Evolutionary conservation across 2,888 invertebrate genomes (phyloP).

Genomic region (Oxycera nigricornis): DNA sequence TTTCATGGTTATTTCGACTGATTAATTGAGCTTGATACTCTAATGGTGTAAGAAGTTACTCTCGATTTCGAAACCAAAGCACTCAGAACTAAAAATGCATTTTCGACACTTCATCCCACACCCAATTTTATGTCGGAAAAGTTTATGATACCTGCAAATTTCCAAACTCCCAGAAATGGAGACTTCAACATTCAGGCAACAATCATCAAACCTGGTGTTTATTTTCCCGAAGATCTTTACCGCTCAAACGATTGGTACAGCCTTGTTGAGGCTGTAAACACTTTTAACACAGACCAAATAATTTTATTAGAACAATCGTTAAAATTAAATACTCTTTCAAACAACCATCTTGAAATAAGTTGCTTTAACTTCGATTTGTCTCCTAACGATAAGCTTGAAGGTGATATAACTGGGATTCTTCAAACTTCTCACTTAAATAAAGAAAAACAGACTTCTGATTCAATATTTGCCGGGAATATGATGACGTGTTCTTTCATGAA

Average conservation of each 20-base stretch:
- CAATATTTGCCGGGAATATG: background rate
- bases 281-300: background rate
- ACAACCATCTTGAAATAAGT: background rate
- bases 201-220: background rate
- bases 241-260: constrained; percentile 47
- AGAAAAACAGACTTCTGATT: background rate
- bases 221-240: constrained; percentile 38
- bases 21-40: constrained; percentile 5
- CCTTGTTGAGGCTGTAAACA: background rate
- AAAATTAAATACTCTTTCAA: background rate
- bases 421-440: background rate
- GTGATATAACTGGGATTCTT: background rate
- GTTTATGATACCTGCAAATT: background rate
- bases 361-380: background rate
- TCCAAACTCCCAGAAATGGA: background rate
- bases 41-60: constrained; percentile 10
- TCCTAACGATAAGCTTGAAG: background rate
- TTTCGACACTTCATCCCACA: background rate
- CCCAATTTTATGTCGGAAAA: background rate
- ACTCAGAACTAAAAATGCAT: constrained; percentile 19
- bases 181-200: background rate
- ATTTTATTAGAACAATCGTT: background rate
- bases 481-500: constrained; percentile 2
- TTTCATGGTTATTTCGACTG: constrained; percentile 35
- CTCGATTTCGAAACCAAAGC: constrained; percentile 24